phyloP scores from a whole-genome alignment of 2,888 invertebrate species.

The Rhagophthalmus giganteus region DNA sequence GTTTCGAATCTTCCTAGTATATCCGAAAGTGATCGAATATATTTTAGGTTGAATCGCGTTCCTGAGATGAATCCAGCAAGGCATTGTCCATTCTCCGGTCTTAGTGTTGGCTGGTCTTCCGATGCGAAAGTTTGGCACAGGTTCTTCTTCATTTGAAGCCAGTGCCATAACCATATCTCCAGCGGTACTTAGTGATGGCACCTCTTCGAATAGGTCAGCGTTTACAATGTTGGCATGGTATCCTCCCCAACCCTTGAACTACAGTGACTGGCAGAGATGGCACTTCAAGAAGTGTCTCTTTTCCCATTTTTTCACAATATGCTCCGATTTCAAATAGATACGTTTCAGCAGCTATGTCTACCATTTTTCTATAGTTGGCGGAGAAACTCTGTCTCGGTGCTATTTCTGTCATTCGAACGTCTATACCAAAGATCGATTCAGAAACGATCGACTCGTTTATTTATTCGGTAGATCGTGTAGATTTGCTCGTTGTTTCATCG shows the following conservation, averaged over 20 bases:
- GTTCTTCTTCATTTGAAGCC: slow-evolving; percentile 37
- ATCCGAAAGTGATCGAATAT: slow-evolving; percentile 34
- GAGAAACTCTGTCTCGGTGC: slow-evolving; percentile 35
- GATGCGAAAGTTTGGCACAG: slow-evolving; percentile 41
- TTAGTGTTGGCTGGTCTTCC: slow-evolving; percentile 32
- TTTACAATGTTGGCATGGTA: slow-evolving; percentile 41
- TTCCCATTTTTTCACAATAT: slow-evolving; percentile 41
- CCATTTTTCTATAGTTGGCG: slow-evolving; percentile 30
- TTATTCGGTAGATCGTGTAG: too few relatives aligned
- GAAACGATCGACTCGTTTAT: slow-evolving; percentile 26
- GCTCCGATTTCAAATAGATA: slow-evolving; percentile 39
- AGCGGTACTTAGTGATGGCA: too few relatives aligned
- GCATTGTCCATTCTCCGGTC: slow-evolving; percentile 31
- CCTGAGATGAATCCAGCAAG: slow-evolving; percentile 34
- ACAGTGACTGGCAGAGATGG: slow-evolving; percentile 37
- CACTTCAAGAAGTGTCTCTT: slow-evolving; percentile 36
- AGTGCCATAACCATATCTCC: slow-evolving; percentile 46
- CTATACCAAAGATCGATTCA: slow-evolving; percentile 38
- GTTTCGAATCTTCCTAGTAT: slow-evolving; percentile 35
- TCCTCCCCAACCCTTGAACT: slow-evolving; percentile 39
- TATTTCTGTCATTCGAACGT: slow-evolving; percentile 35
- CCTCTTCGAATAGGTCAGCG: slow-evolving; percentile 42
- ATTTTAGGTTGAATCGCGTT: slow-evolving; percentile 36
- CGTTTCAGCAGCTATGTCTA: slow-evolving; percentile 34
- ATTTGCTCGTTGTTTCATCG: too few relatives aligned